These are phyloP conservation scores for Megalops atlanticus DNA, from an alignment of 2,113 vertebrate species.

Conservation along the genomic window DNA sequence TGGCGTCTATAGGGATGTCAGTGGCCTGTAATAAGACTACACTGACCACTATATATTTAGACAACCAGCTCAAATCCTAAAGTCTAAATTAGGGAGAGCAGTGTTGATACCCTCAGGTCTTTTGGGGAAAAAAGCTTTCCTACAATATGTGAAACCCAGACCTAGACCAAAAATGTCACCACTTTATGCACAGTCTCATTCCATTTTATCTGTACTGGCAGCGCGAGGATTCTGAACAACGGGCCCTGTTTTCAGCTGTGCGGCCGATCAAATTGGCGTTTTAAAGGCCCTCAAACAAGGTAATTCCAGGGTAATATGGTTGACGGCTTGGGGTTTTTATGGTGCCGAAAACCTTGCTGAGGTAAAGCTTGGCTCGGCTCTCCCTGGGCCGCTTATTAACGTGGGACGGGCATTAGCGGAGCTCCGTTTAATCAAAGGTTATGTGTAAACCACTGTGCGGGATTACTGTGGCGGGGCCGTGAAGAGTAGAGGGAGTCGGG, in stretches of 20 bases:
- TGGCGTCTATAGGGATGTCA: no score
- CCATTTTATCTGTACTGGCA: slow-evolving; percentile 3
- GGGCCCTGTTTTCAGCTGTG: neutral
- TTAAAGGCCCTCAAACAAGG: slow-evolving; percentile 31
- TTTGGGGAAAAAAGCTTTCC: no score
- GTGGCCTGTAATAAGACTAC: no score
- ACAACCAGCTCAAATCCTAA: no score
- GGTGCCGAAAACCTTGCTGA: slow-evolving; percentile 33
- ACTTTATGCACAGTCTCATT: neutral
- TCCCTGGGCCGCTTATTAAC: slow-evolving; percentile 46
- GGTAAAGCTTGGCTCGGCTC: slow-evolving; percentile 52
- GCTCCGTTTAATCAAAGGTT: slow-evolving; percentile 57
- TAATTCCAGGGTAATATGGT: slow-evolving; percentile 17
- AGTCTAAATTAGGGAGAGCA: no score
- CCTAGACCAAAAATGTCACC: no score
- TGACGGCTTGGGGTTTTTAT: slow-evolving; percentile 32
- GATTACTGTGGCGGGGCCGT: slow-evolving; percentile 59
- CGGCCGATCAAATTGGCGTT: slow-evolving; percentile 14
- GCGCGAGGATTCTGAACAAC: slow-evolving; percentile 12
- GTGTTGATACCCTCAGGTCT: no score
- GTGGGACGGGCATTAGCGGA: slow-evolving; percentile 44
- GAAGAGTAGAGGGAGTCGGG: slow-evolving; percentile 59
- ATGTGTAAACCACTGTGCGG: slow-evolving; percentile 61
- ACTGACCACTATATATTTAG: no score
- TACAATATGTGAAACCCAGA: no score